Percentiles rank a stretch among this genome's conserved stretches.
phyloP scores from a whole-genome alignment of 2,113 vertebrate species.

The Rhombomys opimus region DNA sequence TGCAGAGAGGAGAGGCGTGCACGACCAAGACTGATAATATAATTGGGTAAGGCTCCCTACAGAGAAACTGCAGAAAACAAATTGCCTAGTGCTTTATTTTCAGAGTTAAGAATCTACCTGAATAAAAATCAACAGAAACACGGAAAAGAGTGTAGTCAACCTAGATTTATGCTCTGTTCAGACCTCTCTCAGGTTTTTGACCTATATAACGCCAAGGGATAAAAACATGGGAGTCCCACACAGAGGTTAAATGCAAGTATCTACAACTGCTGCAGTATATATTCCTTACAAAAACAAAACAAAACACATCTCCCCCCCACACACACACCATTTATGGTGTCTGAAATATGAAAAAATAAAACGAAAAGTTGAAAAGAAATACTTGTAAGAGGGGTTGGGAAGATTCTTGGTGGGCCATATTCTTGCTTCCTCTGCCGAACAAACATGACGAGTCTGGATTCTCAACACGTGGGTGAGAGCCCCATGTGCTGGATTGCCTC shows the following conservation, averaged over 20 bases:
- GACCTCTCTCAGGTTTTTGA: neutral
- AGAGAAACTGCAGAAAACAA: slow-evolving; percentile 6
- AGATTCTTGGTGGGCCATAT: neutral
- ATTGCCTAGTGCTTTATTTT: neutral
- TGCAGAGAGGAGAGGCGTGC: neutral
- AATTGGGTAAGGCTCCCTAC: neutral
- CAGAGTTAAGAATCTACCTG: slow-evolving; percentile 21
- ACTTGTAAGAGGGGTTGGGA: neutral
- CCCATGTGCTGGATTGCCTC: no score
- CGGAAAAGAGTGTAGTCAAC: neutral
- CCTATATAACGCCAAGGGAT: neutral
- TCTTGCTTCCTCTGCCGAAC: no score
- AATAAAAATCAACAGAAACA: slow-evolving; percentile 47
- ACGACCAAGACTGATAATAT: neutral
- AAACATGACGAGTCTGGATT: neutral
- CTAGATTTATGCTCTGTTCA: neutral
- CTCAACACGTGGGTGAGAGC: neutral
- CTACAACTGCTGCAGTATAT: slow-evolving; percentile 15
- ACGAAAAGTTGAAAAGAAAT: neutral
- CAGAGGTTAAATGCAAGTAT: neutral
- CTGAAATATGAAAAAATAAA: neutral
- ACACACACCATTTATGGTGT: neutral
- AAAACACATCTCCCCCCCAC: neutral
- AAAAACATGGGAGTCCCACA: neutral
- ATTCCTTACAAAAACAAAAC: neutral